phyloP scores from a whole-genome alignment of 2,888 invertebrate genomes.

The Opisthograptis luteolata region DNA sequence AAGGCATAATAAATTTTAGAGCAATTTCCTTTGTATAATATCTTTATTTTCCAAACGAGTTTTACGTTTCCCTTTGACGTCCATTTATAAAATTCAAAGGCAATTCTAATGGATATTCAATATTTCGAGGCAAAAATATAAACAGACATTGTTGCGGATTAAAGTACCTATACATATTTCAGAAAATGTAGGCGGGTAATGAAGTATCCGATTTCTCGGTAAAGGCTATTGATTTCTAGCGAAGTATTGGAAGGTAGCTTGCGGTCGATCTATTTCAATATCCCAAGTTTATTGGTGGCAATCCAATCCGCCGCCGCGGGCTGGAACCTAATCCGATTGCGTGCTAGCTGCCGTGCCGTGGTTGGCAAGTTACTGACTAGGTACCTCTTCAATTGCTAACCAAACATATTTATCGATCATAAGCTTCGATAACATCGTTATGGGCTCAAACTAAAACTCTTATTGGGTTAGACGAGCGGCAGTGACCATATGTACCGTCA shows the following conservation, averaged over 20 bases:
- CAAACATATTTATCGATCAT: too few relatives aligned
- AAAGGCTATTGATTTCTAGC: not conserved
- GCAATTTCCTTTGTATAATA: constrained; percentile 21
- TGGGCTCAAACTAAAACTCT: too few relatives aligned
- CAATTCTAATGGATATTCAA: constrained; percentile 16
- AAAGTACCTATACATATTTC: constrained; percentile 16
- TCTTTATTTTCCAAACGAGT: constrained; percentile 21
- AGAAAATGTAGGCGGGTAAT: constrained; percentile 25
- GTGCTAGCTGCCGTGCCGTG: not conserved
- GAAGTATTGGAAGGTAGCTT: constrained; percentile 12
- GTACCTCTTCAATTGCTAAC: too few relatives aligned
- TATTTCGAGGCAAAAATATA: constrained; percentile 13
- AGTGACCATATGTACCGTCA: too few relatives aligned
- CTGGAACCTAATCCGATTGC: constrained; percentile 8
- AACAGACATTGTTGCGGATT: constrained; percentile 14
- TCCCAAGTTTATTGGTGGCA: constrained; percentile 21
- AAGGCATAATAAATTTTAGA: constrained; percentile 17
- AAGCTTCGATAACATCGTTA: too few relatives aligned
- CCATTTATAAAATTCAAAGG: constrained; percentile 19
- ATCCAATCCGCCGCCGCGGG: constrained; percentile 19
- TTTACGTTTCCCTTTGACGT: constrained; percentile 25
- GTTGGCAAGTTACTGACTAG: constrained; percentile 2
- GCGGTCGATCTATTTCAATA: constrained; percentile 20
- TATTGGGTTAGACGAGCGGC: too few relatives aligned
- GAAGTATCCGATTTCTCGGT: constrained; percentile 9